Percentiles rank a stretch among this genome's conserved stretches.
phyloP scores from a whole-genome alignment of 2,888 invertebrate genomes.

The Polydrusus tereticollis region DNA sequence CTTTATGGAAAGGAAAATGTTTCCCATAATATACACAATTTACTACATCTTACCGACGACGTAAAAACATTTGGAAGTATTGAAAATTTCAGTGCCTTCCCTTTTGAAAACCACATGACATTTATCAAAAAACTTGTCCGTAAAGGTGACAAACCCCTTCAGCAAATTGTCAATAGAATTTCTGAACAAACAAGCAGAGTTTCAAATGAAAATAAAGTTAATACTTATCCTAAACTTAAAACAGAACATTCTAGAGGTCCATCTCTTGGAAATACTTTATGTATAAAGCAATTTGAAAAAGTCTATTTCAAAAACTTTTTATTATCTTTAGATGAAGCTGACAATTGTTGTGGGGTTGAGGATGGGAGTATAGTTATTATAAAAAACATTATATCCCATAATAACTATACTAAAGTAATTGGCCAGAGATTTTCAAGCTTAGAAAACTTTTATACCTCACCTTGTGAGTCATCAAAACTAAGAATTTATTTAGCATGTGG shows the following conservation, averaged over 20 bases:
- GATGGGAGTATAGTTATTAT: not conserved
- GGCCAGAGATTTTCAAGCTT: not conserved
- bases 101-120: not conserved
- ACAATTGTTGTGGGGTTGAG: not conserved
- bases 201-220: too few relatives aligned
- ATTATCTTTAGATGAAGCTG: not conserved
- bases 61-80: slow-evolving; percentile 3
- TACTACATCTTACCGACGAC: slow-evolving; percentile 37
- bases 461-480: not conserved
- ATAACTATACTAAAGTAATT: not conserved
- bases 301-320: not conserved
- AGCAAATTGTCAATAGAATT: not conserved
- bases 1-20: slow-evolving; percentile 50
- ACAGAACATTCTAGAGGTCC: not conserved
- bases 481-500: not conserved
- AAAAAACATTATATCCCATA: not conserved
- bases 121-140: not conserved
- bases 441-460: not conserved
- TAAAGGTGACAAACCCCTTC: not conserved
- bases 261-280: not conserved
- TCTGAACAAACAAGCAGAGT: not conserved
- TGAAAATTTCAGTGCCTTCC: not conserved
- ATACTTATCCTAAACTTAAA: not conserved
- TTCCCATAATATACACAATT: slow-evolving; percentile 54
- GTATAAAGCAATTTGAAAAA: not conserved